Conservation (phyloP, 2,888 invertebrate genomes). For the Hylaea fasciaria region DNA sequence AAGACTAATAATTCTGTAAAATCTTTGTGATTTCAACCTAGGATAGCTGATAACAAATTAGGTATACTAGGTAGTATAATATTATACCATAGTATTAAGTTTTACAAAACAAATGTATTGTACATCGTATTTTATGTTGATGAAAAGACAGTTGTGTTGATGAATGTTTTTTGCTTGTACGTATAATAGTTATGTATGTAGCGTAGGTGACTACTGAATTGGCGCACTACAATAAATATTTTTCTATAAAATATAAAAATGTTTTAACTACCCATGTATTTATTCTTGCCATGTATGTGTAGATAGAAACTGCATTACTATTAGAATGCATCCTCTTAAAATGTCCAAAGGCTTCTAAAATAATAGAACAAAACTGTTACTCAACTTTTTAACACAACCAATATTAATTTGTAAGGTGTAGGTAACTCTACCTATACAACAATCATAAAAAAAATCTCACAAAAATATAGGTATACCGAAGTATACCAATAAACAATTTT, state of each 20-base stretch:
- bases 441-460: too few relatives aligned
- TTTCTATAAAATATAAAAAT: background rate
- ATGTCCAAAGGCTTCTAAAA: too few relatives aligned
- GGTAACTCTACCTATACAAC: too few relatives aligned
- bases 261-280: background rate
- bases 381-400: too few relatives aligned
- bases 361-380: too few relatives aligned
- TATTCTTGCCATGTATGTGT: background rate
- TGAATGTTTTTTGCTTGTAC: slow-evolving; percentile 19
- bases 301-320: too few relatives aligned
- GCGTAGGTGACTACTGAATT: slow-evolving; percentile 15
- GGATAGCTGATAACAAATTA: slow-evolving; percentile 3
- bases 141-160: slow-evolving; percentile 20
- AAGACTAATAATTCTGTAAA: slow-evolving; percentile 4
- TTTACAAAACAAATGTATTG: slow-evolving; percentile 10
- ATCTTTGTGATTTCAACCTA: slow-evolving; percentile 9
- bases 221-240: slow-evolving; percentile 7
- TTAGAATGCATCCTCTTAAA: too few relatives aligned
- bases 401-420: too few relatives aligned
- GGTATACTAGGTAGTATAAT: background rate
- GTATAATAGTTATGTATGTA: slow-evolving; percentile 22
- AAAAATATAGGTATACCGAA: too few relatives aligned
- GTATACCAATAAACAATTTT: too few relatives aligned
- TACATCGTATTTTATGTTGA: slow-evolving; percentile 25
- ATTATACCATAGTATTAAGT: slow-evolving; percentile 10